A percentile compares a stretch with the other conserved stretches of the same genome.
These are phyloP conservation scores for Reinhardtius hippoglossoides DNA, from an alignment of 2,113 vertebrate genomes.

Conservation along the genomic window DNA sequence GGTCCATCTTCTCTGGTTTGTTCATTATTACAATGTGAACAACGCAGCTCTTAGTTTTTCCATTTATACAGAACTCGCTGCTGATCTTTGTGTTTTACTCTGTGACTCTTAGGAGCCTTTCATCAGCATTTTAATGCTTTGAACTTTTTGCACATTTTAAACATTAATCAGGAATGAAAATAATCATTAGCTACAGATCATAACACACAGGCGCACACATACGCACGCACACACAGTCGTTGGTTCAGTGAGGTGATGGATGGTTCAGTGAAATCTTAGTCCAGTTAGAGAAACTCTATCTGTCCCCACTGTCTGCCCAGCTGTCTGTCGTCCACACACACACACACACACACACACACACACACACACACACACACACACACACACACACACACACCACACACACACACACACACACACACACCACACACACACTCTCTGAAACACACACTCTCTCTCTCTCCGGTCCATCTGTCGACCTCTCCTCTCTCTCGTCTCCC, in stretches of 20 bases:
- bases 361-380: neutral
- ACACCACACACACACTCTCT: constrained; percentile 1
- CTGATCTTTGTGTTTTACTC: neutral
- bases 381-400: constrained; percentile 17
- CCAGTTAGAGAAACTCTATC: constrained; percentile 66
- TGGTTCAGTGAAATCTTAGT: constrained; percentile 45
- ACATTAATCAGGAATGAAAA: neutral
- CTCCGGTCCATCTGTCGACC: constrained; percentile 58
- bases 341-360: neutral
- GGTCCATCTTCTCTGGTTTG: too few relatives aligned
- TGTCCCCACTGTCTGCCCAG: constrained; percentile 55
- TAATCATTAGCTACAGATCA: neutral
- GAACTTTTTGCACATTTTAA: neutral
- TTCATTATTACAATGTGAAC: too few relatives aligned
- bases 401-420: neutral
- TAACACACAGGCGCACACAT: neutral
- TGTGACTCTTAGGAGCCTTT: neutral
- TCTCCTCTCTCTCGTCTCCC: constrained; percentile 21
- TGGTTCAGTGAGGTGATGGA: constrained; percentile 46
- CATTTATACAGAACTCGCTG: too few relatives aligned
- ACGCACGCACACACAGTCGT: neutral
- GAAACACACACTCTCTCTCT: neutral
- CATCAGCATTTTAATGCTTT: neutral
- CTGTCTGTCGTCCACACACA: constrained; percentile 39
- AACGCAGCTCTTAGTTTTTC: too few relatives aligned